These are phyloP conservation scores for Pleuronectes platessa DNA, from an alignment of 2,113 vertebrate genomes.

Conservation along the genomic window DNA sequence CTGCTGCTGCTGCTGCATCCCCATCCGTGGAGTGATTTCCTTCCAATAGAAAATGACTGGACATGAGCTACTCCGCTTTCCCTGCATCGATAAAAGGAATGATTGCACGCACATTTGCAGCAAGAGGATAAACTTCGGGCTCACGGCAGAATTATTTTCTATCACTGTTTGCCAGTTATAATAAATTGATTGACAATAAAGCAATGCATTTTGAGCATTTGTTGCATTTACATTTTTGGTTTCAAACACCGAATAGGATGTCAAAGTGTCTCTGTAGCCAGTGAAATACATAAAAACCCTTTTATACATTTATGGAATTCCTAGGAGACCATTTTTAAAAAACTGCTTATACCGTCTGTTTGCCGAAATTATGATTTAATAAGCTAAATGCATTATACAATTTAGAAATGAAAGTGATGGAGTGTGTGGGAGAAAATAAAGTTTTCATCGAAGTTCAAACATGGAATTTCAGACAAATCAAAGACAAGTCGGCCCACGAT, in stretches of 20 bases:
- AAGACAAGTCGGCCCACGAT: neutral
- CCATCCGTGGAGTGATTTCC: slow-evolving; percentile 65
- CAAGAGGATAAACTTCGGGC: slow-evolving; percentile 18
- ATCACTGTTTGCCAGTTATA: slow-evolving; percentile 3
- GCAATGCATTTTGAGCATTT: no score
- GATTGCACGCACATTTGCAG: slow-evolving; percentile 33
- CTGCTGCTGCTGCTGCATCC: slow-evolving; percentile 27
- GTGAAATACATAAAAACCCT: neutral
- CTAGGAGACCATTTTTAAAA: neutral
- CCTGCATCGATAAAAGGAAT: slow-evolving; percentile 72
- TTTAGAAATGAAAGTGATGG: neutral
- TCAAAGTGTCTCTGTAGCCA: neutral
- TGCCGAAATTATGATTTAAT: no score
- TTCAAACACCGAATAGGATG: neutral
- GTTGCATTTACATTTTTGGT: neutral
- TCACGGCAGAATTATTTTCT: neutral
- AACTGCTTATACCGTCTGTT: neutral
- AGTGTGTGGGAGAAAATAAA: neutral
- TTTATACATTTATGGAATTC: neutral
- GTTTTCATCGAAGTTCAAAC: slow-evolving; percentile 1
- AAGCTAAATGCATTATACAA: neutral
- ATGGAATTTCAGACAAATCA: no score
- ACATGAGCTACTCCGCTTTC: slow-evolving; percentile 76
- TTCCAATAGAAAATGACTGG: slow-evolving; percentile 74
- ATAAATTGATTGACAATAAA: neutral